Conservation (phyloP, 2,888 invertebrate genomes). For the Orchesella flavescens region DNA sequence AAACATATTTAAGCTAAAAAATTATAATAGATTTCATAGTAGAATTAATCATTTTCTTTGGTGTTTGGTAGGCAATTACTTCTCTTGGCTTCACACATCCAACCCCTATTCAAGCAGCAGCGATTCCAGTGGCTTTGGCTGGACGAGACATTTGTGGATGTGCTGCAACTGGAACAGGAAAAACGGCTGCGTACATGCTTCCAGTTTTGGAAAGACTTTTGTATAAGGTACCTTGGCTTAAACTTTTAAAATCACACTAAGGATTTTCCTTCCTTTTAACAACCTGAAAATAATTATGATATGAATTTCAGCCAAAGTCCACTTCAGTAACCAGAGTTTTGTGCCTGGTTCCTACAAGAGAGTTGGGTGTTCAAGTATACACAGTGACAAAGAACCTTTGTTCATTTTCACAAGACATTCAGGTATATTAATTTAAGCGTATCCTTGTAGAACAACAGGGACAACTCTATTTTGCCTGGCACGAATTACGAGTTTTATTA, state of each 20-base stretch:
- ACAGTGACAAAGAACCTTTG: slow-evolving; percentile 92
- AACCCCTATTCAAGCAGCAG: slow-evolving; percentile 96
- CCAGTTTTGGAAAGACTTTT: slow-evolving; percentile 95
- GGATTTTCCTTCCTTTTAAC: no score
- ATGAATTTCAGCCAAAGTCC: slow-evolving; percentile 68
- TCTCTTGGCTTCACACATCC: slow-evolving; percentile 92
- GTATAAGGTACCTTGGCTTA: slow-evolving; percentile 80
- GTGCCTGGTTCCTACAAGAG: slow-evolving; percentile 96
- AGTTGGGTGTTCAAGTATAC: slow-evolving; percentile 97
- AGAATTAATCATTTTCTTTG: slow-evolving; percentile 19
- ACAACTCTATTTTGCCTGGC: no score
- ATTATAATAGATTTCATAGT: neutral
- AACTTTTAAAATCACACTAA: neutral
- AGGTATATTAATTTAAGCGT: slow-evolving; percentile 57
- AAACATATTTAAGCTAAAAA: neutral
- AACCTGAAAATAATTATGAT: neutral
- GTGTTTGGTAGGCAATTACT: slow-evolving; percentile 81
- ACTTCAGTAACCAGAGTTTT: slow-evolving; percentile 84
- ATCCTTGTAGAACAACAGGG: neutral
- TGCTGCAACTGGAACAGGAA: slow-evolving; percentile 97
- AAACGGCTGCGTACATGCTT: slow-evolving; percentile 99
- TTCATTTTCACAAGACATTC: slow-evolving; percentile 83
- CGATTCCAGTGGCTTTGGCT: slow-evolving; percentile 93
- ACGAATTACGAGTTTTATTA: no score
- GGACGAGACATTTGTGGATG: slow-evolving; percentile 98